These are phyloP conservation scores for Masnerella sp. DNA, from an alignment of 2,888 invertebrate species.

Conservation along the genomic window DNA sequence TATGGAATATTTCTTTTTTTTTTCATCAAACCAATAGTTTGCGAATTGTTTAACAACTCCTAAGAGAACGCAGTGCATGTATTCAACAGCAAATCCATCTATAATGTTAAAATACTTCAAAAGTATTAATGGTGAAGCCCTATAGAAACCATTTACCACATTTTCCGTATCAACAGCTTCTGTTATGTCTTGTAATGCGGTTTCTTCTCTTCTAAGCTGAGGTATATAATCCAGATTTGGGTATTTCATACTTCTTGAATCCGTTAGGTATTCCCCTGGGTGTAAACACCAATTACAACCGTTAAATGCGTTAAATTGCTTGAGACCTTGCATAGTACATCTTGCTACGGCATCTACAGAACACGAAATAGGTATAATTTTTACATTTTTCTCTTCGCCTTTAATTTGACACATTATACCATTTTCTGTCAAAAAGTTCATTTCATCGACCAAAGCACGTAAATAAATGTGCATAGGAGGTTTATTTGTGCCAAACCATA, in stretches of 20 bases:
- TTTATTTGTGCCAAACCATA: conserved; percentile 14
- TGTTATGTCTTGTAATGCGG: not conserved
- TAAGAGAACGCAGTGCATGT: not conserved
- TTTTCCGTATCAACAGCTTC: not conserved
- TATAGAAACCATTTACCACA: not conserved
- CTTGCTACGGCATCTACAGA: conserved; percentile 1
- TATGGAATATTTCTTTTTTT: not conserved
- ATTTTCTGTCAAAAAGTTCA: not conserved
- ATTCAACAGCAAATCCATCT: conserved; percentile 1
- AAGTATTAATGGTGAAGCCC: not conserved
- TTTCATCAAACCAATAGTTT: not conserved
- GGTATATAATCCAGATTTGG: not conserved
- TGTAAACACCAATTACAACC: too few relatives aligned
- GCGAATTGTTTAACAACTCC: conserved; percentile 7
- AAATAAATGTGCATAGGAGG: conserved; percentile 14
- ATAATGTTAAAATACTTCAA: conserved; percentile 7
- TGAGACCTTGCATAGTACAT: not conserved
- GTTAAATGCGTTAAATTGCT: not conserved
- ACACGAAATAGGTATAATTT: not conserved
- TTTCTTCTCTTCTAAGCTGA: not conserved
- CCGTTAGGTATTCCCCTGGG: not conserved
- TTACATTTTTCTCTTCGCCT: not conserved
- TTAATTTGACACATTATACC: conserved; percentile 4
- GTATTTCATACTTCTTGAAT: not conserved
- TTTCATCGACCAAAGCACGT: not conserved